These are phyloP conservation scores for Oscheius sp. DNA, from an alignment of 2,888 invertebrate genomes.

Conservation along the genomic window DNA sequence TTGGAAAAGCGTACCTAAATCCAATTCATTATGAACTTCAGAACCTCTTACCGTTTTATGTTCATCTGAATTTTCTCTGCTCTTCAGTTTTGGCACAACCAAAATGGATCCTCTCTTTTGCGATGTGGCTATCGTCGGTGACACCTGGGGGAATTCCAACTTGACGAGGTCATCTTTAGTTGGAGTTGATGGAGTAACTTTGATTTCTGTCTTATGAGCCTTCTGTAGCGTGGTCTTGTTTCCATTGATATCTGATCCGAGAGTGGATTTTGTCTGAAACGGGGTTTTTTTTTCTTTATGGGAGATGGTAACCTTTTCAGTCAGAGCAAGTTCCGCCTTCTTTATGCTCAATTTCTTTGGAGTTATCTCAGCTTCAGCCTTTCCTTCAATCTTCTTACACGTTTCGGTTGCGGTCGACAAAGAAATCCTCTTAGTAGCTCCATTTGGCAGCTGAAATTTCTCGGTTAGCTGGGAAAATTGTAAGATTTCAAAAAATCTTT, in stretches of 20 bases:
- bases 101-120: constrained; percentile 10
- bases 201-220: constrained; percentile 13
- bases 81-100: constrained; percentile 16
- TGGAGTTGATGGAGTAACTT: constrained; percentile 3
- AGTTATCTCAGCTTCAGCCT: constrained; percentile 39
- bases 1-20: constrained; percentile 53
- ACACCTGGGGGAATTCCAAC: background rate
- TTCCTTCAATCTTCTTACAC: constrained; percentile 44
- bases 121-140: background rate
- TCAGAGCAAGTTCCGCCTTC: constrained; percentile 39
- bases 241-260: constrained; percentile 41
- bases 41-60: constrained; percentile 43
- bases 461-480: background rate
- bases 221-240: constrained; percentile 30
- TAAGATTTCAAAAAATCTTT: background rate
- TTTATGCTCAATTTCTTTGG: constrained; percentile 45
- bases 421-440: constrained; percentile 38
- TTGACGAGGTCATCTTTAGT: background rate
- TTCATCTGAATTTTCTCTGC: constrained; percentile 50
- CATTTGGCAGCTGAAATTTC: constrained; percentile 44
- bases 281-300: constrained; percentile 13
- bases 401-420: constrained; percentile 39
- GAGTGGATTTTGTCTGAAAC: constrained; percentile 28
- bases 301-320: constrained; percentile 39
- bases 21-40: background rate